Evolutionary conservation across 2,888 invertebrate species (phyloP), one percentile per base, ranked within the genome.

Genomic region (Megalurothrips usitatus): DNA sequence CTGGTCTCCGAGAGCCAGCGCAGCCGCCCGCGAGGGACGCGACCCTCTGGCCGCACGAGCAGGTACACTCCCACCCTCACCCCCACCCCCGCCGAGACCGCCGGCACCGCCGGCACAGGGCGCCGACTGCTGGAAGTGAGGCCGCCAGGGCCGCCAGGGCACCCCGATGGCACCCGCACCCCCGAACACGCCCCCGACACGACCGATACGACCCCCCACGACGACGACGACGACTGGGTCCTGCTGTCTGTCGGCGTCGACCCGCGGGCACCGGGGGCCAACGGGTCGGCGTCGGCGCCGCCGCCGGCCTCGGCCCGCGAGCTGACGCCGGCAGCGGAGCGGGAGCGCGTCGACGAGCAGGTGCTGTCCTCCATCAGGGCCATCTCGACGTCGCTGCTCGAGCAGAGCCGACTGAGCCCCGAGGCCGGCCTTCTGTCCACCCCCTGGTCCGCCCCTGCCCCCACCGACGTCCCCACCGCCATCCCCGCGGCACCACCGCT

Each of bases 291-390:
- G 6, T 6, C 34, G 34, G 34, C 34, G 3, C 6, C 34, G 34
- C 58, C 19, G 58, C 58, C 19, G 26, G 68, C 68, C 23, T 23
- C 68, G 26, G 68, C 68, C 9, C 68, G 68, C 26, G 68, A 75
- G 68, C 23, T 75, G 68, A n/a, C 23, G 68, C 23, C 68, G 23
- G 23, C 68, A 8, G 68, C 68, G 23, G 68, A 68, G 68, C 26
- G 68, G 23, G 26, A 58, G 58, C 58, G 68, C 68, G 68, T 75
- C 68, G 68, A 75, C 68, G 68, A 75, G 68, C 68, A 75, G 68
- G 68, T 75, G 68, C 26, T 75, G 68, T 75, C 68, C 23, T 75
- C 68, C 26, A 75, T 75, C 68, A 26, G 68, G 26, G 68, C 23
- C 68, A 75, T 75, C 26, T 75, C 68, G 23, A 12, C 68, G 8